Base-by-base conservation (phyloP, 2,888 invertebrate genomes). In the Trichogramma dendrolimi region DNA sequence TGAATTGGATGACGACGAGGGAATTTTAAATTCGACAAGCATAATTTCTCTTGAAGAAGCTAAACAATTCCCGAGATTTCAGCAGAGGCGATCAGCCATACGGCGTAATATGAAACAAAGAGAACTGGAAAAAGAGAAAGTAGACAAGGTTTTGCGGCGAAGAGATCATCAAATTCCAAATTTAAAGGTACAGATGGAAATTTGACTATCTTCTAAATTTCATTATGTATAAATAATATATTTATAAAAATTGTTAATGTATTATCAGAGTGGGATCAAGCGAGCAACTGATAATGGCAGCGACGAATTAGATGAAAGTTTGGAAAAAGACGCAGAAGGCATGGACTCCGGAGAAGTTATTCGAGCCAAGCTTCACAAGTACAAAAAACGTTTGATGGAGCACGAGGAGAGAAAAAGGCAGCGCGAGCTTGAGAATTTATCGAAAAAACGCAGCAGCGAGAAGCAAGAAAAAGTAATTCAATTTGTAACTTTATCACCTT, bases 361-460 rank as follows among this genome's bases (percentile, higher is more conserved):
- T 10, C 66, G 68, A 6, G 64, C 68, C 0, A 72, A 70, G 58
- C 61, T 73, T 10, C 66, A 68, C 43, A 67, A 68, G 48, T 74
- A 74, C 60, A 72, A 70, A 54, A 70, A 66, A 54, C 71, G 67
- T 1, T 61, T 73, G 55, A 59, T 53, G 8, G 67, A 71, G 46
- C 70, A 68, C 53, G 67, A 66, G 57, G 64, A 55, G 14, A 52
- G 58, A 43, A 70, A 67, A 40, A 67, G 59, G 6, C 63, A 59
- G 39, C 39, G 53, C 10, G 55, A 63, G 42, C 7, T 48, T 4
- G 8, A 2, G 38, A 59, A 47, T 39, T 48, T 58, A n/a, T 11
- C 40, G 39, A 63, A 68, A 40, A 55, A 62, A 41, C 48, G 48
- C 4, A 6, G 8, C 4, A 27, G 54, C 6, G 43, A 56, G 7